Evolutionary conservation across 2,888 invertebrate genomes (phyloP), one percentile per base, ranked within the genome.

Genomic region (Archips crataeganus): DNA sequence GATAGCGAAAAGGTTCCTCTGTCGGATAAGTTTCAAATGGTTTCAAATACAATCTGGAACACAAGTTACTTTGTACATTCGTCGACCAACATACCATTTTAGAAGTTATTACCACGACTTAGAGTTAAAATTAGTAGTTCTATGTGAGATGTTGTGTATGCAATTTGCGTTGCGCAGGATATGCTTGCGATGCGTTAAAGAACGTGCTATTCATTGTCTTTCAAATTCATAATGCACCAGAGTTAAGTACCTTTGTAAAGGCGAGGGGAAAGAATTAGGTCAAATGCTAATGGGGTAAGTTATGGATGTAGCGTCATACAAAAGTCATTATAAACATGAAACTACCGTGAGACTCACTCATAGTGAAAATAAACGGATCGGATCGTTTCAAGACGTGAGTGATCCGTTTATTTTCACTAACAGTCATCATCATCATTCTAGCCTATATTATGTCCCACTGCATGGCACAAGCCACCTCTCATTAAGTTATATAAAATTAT

Each of bases 131-230:
- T 34, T 45, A 5, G 42, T 8, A 36, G 15, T 8, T 23, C 13
- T 13, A 34, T 51, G n/a, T 60, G n/a, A 62, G 54, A 45, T 42
- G 57, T 45, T 45, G 36, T n/a, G 47, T 49, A 13, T 8, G 36
- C n/a, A 39, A 57, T 61, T 59, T 65, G 51, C 6, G 66, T 32
- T 42, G 0, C 47, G 60, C 65, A 62, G 60, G 68, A 74, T 68
- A 61, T 68, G 74, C 74, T 69, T 57, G 63, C 36, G 69, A 66
- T 68, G 62, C 59, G 15, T 71, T 60, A 59, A 70, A 36, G 13
- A 39, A 42, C 45, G 23, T 54, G 42, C 45, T 45, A 54, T 61
- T 51, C 60, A 71, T 71, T 71, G 61, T 67, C 51, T 65, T 70
- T 62, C 42, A 62, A 54, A 72, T 72, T 71, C 45, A 54, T 62